Base-by-base conservation (phyloP, 2,888 invertebrate genomes). In the Protodeltote pygarga region DNA sequence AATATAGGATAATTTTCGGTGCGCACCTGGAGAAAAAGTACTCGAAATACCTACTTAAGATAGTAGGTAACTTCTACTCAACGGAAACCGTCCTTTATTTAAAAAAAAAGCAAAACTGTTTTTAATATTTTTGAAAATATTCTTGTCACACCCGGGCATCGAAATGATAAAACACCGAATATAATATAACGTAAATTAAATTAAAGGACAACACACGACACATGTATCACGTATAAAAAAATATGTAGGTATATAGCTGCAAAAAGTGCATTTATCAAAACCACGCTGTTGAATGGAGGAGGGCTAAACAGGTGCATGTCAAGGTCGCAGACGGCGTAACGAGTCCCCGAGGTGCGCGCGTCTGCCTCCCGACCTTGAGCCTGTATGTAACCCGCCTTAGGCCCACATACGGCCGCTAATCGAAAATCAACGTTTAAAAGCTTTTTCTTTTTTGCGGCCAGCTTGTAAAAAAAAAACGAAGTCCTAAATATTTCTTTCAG, bases 281-380 rank as follows among this genome's bases (percentile, higher is more conserved):
- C 42, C 57, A 52, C 52, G 20, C 52, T 45, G 21, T 33, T 70
- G 65, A 68, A 63, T 64, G 68, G 52, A 52, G 35, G 52, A 40
- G 57, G 53, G 58, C 62, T 65, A 65, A 71, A 71, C 79, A 81
- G 77, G 78, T 79, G 79, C 70, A 70, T 71, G 66, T 64, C 72
- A 78, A 80, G 79, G 81, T 72, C 77, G 70, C 72, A 75, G 75
- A 73, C 77, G 66, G 57, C 54, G 70, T 67, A 61, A 74, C 63
- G 65, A 63, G 65, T 62, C 70, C 68, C 65, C 45, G 54, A 57
- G 67, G 61, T 59, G 62, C 60, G 54, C 52, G 53, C 64, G 69
- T 64, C 73, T 69, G 64, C 52, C 58, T 13, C 42, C 58, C 65
- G 71, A 71, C 70, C 72, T 71, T 71, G 65, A 52, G 46, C n/a